Evolutionary conservation across 2,797 vertebrate genomes (phyloP).

Genomic region (Furcifer pardalis): DNA sequence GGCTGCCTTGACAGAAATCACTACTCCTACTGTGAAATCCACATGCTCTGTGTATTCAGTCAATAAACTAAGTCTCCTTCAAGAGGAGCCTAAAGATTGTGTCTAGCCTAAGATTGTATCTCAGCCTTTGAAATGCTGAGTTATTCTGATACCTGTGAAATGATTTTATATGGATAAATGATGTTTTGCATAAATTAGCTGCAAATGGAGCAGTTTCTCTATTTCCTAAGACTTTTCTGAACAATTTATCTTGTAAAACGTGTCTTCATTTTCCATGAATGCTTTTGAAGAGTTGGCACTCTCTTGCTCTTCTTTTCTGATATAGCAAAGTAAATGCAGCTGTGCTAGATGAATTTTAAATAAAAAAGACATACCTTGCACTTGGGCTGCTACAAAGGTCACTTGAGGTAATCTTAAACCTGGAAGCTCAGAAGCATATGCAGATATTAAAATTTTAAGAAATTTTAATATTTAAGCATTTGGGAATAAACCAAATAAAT

Average conservation of each 20-base stretch:
- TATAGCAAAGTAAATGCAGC: background rate
- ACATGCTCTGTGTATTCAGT: too few relatives aligned
- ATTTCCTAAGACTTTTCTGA: background rate
- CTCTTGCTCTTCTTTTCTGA: background rate
- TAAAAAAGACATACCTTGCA: constrained; percentile 2
- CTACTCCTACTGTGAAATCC: constrained; percentile 33
- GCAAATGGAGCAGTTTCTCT: background rate
- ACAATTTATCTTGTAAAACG: background rate
- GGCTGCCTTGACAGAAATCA: constrained; percentile 35
- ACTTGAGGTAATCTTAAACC: constrained; percentile 23
- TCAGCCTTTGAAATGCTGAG: constrained; percentile 20
- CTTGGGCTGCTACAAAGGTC: constrained; percentile 22
- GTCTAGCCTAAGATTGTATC: too few relatives aligned
- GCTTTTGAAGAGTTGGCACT: background rate
- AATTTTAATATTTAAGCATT: constrained; percentile 31
- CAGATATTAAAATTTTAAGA: constrained; percentile 18
- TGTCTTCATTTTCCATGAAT: background rate
- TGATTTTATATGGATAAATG: too few relatives aligned
- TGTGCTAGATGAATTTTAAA: background rate
- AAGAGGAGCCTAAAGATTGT: too few relatives aligned
- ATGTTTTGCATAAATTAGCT: background rate
- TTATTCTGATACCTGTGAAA: too few relatives aligned
- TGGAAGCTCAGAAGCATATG: background rate
- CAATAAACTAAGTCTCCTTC: too few relatives aligned
- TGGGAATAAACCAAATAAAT: constrained; percentile 11